These are phyloP conservation scores for Ammospiza caudacuta DNA, from an alignment of 2,113 vertebrate species.

Conservation along the genomic window DNA sequence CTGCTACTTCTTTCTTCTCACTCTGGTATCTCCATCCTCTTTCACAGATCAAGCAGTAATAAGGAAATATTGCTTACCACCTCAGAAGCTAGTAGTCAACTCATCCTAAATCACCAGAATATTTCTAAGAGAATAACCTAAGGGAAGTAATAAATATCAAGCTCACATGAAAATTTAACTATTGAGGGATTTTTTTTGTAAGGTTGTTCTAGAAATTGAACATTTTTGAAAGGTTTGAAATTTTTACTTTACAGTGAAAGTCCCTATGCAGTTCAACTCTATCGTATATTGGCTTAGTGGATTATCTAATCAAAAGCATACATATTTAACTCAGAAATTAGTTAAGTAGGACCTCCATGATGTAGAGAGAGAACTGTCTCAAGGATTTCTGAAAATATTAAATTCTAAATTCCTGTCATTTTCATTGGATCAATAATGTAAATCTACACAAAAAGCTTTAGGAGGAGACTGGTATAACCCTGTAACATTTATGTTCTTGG, in stretches of 20 bases:
- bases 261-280: slow-evolving; percentile 6
- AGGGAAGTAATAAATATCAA: slow-evolving; percentile 64
- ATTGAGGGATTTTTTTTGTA: neutral
- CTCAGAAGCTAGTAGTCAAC: neutral
- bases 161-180: slow-evolving; percentile 3
- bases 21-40: neutral
- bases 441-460: neutral
- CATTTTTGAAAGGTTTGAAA: slow-evolving; percentile 1
- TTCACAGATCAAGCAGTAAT: slow-evolving; percentile 28
- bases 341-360: neutral
- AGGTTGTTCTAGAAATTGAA: neutral
- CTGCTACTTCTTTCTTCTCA: neutral
- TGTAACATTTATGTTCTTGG: neutral
- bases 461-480: neutral
- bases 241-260: neutral
- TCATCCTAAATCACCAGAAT: slow-evolving; percentile 20
- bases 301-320: slow-evolving; percentile 34
- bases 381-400: neutral
- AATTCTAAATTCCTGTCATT: neutral
- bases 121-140: neutral
- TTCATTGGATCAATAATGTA: neutral
- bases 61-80: slow-evolving; percentile 30
- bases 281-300: neutral
- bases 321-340: neutral
- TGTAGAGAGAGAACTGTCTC: neutral